Evolutionary conservation across 2,113 vertebrate genomes (phyloP), one percentile per base, ranked within the genome.

Genomic region (Copsychus sechellarum): DNA sequence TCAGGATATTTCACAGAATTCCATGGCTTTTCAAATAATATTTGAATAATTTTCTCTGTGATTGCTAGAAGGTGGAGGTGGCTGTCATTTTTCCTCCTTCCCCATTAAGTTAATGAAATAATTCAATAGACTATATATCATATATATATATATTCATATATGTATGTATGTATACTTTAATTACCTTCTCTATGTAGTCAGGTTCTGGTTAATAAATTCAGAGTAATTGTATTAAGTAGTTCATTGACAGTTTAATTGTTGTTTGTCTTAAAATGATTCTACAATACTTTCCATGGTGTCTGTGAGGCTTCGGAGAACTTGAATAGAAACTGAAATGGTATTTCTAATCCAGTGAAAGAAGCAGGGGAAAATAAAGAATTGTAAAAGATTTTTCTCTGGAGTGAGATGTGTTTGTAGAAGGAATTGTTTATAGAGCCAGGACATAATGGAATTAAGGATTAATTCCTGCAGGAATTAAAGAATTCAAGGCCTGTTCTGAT

Each of bases 261-360:
- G n/a, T 51, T 57, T 31, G 36, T 33, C 56, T 26, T 33, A 40
- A 74, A 86, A 60, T 24, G 8, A 43, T 53, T 81, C 28, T 48
- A 24, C 24, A 36, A 5, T 33, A n/a, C 11, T 65, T 78, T 38
- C 22, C 13, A 1, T 48, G 20, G 5, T 18, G 18, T 20, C 16
- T n/a, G 10, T 15, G 21, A 7, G 36, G 47, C 3, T 54, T 72
- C 69, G 38, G 50, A 43, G 38, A 57, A 29, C 33, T 28, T 10
- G 1, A 53, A 33, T 1, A 53, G 47, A 57, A 92, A 53, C 61
- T 17, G 2, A 24, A 50, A 22, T 1, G 4, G 3, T 4, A 0
- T 80, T 50, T 70, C 29, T 33, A 69, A 47, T 62, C 33, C 50
- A 38, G 13, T 31, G 33, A 53, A 73, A 82, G 56, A 34, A 36